Base-by-base conservation (phyloP, 1,140 invertebrate genomes). In the Zaprionus capensis region DNA sequence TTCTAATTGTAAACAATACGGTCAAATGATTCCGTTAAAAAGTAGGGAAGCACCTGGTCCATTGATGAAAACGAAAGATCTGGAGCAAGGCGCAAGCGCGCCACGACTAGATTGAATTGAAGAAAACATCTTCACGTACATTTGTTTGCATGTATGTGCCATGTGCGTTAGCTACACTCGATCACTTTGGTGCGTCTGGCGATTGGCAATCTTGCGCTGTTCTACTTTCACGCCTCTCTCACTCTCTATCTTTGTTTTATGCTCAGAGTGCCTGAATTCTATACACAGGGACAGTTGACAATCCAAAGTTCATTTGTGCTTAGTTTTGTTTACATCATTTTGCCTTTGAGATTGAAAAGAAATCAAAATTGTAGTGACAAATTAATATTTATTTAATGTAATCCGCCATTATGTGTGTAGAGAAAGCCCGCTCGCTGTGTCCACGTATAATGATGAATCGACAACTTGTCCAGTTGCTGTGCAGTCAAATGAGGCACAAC, bases 241-340 rank as follows among this genome's bases (percentile, higher is more conserved):
- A 6, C 41, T 46, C 38, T 41, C 15, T 41, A n/a, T 20, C 41
- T 3, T 20, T 17, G n/a, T 44, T 44, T 44, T 44, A 44, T 44
- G n/a, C 41, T 46, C n/a, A 44, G n/a, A 3, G 7, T 46, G 31
- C 3, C 41, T 9, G 41, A 46, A 38, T 38, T 15, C 5, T 15
- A 38, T 38, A 38, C 4, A 38, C 14, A 34, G 31, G 3, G 31
- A 15, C 41, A 73, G 65, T 36, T 69, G 66, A 9, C n/a, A 36
- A 69, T 69, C 51, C 66, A 74, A 74, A 74, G 66, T 63, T 74
- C 71, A 62, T 17, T 56, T 26, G 5, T 49, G 4, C 22, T 58
- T 14, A 24, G 17, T 56, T 74, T 70, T 74, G 71, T 74, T 74
- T 74, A 74, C 71, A 74, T 74, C 71, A 74, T 63, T 36, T 6